Percentiles rank a stretch among this genome's conserved stretches.
Evolutionary conservation across 2,797 vertebrate species (phyloP).

Genomic region (Pelochelys cantorii): DNA sequence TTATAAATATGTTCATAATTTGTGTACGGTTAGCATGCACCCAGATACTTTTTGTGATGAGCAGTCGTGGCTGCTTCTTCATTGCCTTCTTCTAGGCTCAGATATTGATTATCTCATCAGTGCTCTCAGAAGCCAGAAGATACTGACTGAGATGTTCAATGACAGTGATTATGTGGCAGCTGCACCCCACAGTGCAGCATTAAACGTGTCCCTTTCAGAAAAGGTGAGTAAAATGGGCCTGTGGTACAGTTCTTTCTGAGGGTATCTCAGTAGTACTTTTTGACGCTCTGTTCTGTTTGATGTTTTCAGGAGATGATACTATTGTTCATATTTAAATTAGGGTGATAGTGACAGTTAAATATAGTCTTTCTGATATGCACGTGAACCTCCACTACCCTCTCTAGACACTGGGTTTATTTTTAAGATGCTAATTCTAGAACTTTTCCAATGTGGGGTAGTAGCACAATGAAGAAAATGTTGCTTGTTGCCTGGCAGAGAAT

Average conservation of each 20-base stretch:
- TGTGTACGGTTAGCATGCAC: rapidly evolving
- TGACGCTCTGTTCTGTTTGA: rapidly evolving
- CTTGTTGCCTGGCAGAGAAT: neutral
- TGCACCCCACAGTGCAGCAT: constrained; percentile 92
- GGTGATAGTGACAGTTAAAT: neutral
- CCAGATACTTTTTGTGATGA: neutral
- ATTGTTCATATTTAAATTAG: neutral
- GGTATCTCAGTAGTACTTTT: neutral
- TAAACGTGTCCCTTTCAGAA: constrained; percentile 86
- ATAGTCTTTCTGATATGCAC: neutral
- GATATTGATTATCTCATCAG: constrained; percentile 86
- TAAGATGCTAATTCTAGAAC: neutral
- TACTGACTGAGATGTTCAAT: constrained; percentile 88
- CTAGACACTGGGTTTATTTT: neutral
- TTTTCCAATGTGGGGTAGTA: neutral
- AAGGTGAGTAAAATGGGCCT: constrained; percentile 79
- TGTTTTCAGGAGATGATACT: neutral
- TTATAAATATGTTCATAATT: rapidly evolving
- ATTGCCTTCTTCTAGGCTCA: constrained; percentile 77
- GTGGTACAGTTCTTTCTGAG: neutral
- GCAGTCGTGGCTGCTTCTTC: neutral
- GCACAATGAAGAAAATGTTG: neutral
- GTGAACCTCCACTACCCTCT: neutral
- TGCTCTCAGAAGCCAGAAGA: constrained; percentile 86
- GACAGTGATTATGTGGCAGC: constrained; percentile 85